Evolutionary conservation across 2,113 vertebrate genomes (phyloP), one percentile per base, ranked within the genome.

Genomic region (Fregetta grallaria): DNA sequence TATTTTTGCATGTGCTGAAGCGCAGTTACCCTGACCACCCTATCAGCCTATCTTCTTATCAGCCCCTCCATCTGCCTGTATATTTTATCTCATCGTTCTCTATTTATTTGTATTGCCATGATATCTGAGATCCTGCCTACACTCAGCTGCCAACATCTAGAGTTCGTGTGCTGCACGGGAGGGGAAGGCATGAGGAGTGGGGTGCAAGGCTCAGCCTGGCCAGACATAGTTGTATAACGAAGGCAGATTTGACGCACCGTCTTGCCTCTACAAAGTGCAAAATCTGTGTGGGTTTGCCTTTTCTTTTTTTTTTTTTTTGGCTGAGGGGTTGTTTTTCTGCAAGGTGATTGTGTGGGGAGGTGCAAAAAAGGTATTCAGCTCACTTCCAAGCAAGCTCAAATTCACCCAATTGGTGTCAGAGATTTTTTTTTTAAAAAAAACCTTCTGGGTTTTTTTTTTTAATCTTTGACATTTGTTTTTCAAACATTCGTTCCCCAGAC

Each of bases 81-180:
- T 62, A 70, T 75, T 96, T 97, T 96, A 95, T 95, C 94, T 94
- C 94, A 65, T 82, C 74, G 0, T 94, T 95, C 94, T 88, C 92
- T 95, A 96, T 96, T 97, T 97, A 95, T 97, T 97, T 97, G 91
- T 97, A 95, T 90, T 95, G 89, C 94, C 77, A 27, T 96, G 96
- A 95, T 95, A 97, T 95, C 95, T 97, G 95, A 97, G 95, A 93
- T 91, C 86, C 96, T 95, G 97, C 95, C 97, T 79, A 96, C 88
- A 94, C 89, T 95, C 95, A 94, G 92, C 92, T 96, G 95, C 95
- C 95, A 71, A 56, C 1, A 0, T 94, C 82, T 84, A 13, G 5
- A 89, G 84, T 94, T 90, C 7, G 4, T 87, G 90, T 61, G 79
- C 92, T 72, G 79, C 91, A 93, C 49, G 0, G 90, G 75, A 96